Evolutionary conservation across 2,888 invertebrate species (phyloP), one percentile per base, ranked within the genome.

Genomic region (Drosophila borealis): DNA sequence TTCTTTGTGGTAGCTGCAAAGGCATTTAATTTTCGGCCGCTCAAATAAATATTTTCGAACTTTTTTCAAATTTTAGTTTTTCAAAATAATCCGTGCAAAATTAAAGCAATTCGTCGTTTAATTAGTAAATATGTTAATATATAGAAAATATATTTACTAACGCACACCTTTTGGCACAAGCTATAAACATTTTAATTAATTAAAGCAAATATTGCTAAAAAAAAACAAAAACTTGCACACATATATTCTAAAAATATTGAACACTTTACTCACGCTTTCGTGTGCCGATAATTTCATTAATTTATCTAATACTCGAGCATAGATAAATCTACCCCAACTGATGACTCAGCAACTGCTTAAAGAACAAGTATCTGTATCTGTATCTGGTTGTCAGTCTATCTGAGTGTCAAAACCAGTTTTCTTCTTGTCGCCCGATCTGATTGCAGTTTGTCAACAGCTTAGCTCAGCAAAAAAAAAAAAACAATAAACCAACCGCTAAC

Each of bases 361-460:
- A 44, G 61, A 66, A 62, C 77, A 46, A 57, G 54, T 77, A 65
- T 54, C 10, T 33, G 36, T 39, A 36, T 19, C 29, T 29, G 37
- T 66, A 66, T 50, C 3, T 41, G 33, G 53, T 34, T 53, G 25
- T 46, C 9, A 21, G 19, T 46, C 41, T 70, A 48, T 48, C 25
- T 48, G 39, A 39, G 33, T 65, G 49, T 36, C 19, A 14, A 68
- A 74, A 71, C 73, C 73, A 45, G 73, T 77, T 75, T 75, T 21
- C 39, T 60, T 37, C 65, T 64, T 65, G 78, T 62, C 73, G 73
- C 41, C 67, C 36, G 56, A 74, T 67, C 60, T 63, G 72, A 67
- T 77, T 77, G 75, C 75, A 77, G 78, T 77, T 56, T 60, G 67
- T 72, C 72, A 59, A 41, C 53, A 45, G 37, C 49, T 54, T 14